Conservation (phyloP, 2,113 vertebrate genomes). For the Phodopus roborovskii region DNA sequence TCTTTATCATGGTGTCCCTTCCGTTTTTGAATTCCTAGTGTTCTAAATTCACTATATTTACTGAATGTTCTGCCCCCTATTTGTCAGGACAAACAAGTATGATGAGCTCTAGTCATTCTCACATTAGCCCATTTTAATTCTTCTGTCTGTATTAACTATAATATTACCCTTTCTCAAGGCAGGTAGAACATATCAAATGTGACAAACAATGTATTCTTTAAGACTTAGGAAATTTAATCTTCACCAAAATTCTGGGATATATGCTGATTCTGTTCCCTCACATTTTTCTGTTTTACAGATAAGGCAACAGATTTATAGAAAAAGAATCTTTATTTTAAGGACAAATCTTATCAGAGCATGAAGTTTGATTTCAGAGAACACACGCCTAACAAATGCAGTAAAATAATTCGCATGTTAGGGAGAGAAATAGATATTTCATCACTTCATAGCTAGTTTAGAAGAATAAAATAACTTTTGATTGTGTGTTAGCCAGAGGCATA, state of each 20-base stretch:
- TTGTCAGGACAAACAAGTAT: neutral
- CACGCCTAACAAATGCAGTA: neutral
- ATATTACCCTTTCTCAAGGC: neutral
- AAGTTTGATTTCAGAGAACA: neutral
- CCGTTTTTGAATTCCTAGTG: neutral
- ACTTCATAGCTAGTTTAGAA: slow-evolving; percentile 37
- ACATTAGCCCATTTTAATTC: neutral
- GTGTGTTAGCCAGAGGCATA: neutral
- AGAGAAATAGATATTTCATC: neutral
- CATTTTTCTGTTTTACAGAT: slow-evolving; percentile 5
- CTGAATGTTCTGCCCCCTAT: neutral
- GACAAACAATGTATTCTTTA: slow-evolving; percentile 24
- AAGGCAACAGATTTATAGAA: neutral
- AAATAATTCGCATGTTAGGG: neutral
- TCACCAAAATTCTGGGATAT: neutral
- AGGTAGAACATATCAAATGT: neutral
- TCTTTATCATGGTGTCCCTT: neutral
- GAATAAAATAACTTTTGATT: neutral
- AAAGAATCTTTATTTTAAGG: neutral
- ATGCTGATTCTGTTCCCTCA: neutral
- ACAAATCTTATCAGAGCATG: neutral
- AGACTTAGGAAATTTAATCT: slow-evolving; percentile 40
- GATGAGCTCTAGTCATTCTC: neutral
- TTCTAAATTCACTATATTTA: neutral
- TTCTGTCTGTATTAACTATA: neutral